phyloP scores from a whole-genome alignment of 1,140 invertebrate genomes.

The Heliconius hermathena region DNA sequence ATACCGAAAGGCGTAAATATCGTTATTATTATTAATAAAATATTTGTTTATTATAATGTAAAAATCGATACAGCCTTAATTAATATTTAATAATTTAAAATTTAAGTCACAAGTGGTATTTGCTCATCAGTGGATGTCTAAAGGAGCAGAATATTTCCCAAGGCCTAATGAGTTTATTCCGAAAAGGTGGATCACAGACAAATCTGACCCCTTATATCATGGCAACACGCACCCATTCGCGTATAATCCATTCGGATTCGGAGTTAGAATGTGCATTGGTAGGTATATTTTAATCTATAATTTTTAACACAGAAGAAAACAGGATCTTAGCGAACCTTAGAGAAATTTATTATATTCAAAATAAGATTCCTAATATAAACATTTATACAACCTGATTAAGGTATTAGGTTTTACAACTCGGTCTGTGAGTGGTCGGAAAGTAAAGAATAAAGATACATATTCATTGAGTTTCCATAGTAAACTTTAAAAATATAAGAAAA shows the following conservation, averaged over 20 bases:
- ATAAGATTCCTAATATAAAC: no score
- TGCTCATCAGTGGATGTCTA: constrained; percentile 70
- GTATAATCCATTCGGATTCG: constrained; percentile 84
- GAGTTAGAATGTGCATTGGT: constrained; percentile 82
- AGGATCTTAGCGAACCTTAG: no score
- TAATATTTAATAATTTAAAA: background rate
- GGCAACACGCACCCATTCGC: constrained; percentile 82
- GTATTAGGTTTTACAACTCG: no score
- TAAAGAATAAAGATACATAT: no score
- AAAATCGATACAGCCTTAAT: no score
- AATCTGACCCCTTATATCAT: constrained; percentile 65
- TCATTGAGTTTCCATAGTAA: no score
- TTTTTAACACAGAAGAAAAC: no score
- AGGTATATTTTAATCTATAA: background rate
- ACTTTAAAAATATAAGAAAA: no score
- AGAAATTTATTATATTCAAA: no score
- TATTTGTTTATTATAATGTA: no score
- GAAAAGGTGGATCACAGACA: constrained; percentile 81
- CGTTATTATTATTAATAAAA: background rate
- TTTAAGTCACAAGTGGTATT: constrained; percentile 55
- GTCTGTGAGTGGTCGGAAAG: no score
- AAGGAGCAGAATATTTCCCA: constrained; percentile 76
- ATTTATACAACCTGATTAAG: no score
- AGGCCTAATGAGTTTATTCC: constrained; percentile 82
- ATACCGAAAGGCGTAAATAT: constrained; percentile 84